Evolutionary conservation across 2,888 invertebrate genomes (phyloP).

Genomic region (Andrena hattorfiana): DNA sequence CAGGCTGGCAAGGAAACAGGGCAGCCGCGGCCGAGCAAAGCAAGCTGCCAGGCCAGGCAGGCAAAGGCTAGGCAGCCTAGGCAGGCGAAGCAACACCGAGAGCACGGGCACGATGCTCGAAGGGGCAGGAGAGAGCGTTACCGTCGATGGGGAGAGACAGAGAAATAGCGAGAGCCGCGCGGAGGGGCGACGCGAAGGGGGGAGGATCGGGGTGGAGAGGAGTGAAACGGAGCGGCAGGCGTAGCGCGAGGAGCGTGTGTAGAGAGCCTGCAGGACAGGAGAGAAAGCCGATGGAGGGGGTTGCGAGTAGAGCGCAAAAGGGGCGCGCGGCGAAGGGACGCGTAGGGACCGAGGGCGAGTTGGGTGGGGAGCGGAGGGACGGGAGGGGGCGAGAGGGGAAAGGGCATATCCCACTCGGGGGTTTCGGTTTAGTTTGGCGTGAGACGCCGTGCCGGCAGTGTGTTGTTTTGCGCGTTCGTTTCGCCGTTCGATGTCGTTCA

Average conservation of each 20-base stretch:
- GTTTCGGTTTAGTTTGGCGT: slow-evolving; percentile 72
- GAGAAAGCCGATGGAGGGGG: slow-evolving; percentile 50
- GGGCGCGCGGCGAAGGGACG: slow-evolving; percentile 64
- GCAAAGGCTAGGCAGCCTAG: slow-evolving; percentile 39
- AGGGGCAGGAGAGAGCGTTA: slow-evolving; percentile 53
- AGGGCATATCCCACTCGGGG: slow-evolving; percentile 70
- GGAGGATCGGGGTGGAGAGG: slow-evolving; percentile 30
- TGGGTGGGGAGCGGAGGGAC: slow-evolving; percentile 26
- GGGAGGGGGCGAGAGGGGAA: slow-evolving; percentile 55
- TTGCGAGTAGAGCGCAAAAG: slow-evolving; percentile 30
- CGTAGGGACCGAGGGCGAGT: slow-evolving; percentile 36
- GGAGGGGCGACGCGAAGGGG: slow-evolving; percentile 6
- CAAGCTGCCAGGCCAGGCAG: slow-evolving; percentile 34
- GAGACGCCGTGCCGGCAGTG: slow-evolving; percentile 65
- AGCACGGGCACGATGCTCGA: slow-evolving; percentile 41
- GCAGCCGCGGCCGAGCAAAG: slow-evolving; percentile 26
- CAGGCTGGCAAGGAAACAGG: slow-evolving; percentile 28
- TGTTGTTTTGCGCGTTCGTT: slow-evolving; percentile 29
- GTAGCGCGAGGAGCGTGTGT: slow-evolving; percentile 41
- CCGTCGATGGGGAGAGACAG: slow-evolving; percentile 3
- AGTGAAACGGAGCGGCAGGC: slow-evolving; percentile 56
- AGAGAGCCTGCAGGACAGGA: slow-evolving; percentile 57
- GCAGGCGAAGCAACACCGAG: slow-evolving; percentile 36
- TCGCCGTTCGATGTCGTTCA: slow-evolving; percentile 46
- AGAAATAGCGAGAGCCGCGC: not conserved